A percentile compares a stretch with the other conserved stretches of the same genome.
These are phyloP conservation scores for Dendrolimus punctatus DNA, from an alignment of 1,140 invertebrate genomes.

Conservation along the genomic window DNA sequence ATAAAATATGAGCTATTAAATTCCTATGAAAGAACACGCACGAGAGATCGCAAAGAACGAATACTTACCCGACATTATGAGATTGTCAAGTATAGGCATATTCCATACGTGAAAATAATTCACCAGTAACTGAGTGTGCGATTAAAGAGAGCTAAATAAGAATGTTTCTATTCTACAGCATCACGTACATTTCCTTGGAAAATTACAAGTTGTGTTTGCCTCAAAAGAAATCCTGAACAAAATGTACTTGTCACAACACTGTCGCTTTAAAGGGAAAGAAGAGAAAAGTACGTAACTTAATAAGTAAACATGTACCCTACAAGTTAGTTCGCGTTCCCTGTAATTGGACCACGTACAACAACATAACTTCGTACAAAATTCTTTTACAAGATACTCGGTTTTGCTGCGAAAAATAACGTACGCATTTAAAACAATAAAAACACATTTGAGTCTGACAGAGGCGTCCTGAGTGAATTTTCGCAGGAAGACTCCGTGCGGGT, in stretches of 20 bases:
- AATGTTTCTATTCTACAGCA: too few species aligned
- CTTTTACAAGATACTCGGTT: constrained; percentile 22
- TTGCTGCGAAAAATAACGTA: constrained; percentile 37
- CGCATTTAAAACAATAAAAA: constrained; percentile 55
- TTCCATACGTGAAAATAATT: too few species aligned
- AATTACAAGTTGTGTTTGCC: too few species aligned
- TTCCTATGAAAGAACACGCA: constrained; percentile 11
- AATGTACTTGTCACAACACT: constrained; percentile 3
- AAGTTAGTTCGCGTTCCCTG: constrained; percentile 12
- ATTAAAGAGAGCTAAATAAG: too few species aligned
- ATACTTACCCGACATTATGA: neutral
- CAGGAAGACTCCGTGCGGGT: constrained; percentile 15
- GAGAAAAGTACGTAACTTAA: constrained; percentile 6
- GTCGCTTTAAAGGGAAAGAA: constrained; percentile 5
- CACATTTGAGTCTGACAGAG: constrained; percentile 34
- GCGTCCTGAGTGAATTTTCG: constrained; percentile 46
- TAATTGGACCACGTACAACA: constrained; percentile 31
- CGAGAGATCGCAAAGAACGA: constrained; percentile 6
- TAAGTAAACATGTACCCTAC: constrained; percentile 8
- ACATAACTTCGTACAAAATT: constrained; percentile 32
- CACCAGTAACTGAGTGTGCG: too few species aligned
- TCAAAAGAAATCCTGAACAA: too few species aligned
- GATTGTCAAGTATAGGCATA: too few species aligned
- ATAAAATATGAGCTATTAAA: constrained; percentile 19
- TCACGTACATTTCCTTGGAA: too few species aligned